Evolutionary conservation across 2,797 vertebrate species (phyloP), one percentile per base, ranked within the genome.

Genomic region (Sebastes baramenuke): DNA sequence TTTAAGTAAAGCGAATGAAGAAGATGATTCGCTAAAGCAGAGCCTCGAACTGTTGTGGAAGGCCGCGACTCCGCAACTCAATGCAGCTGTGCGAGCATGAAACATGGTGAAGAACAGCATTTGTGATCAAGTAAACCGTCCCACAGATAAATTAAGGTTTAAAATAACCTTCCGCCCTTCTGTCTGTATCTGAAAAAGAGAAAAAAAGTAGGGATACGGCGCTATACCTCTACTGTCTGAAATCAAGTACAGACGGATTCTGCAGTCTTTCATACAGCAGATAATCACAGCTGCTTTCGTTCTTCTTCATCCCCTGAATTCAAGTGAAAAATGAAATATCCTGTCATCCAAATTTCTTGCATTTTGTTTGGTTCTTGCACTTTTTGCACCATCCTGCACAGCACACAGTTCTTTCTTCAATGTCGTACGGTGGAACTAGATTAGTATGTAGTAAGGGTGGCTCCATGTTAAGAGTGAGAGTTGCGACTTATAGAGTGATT

Each of bases 41-140:
- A 80, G 46, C 24, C 3, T 54, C 7, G 2, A 62, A 30, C 8
- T 32, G 58, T 20, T 2, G 18, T 8, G 42, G 64, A 66, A 67
- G 66, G 67, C 71, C 22, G 67, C 5, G 5, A 75, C 74, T 67
- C 77, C 1, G 3, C 69, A 8, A 7, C 62, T 38, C 2, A 71
- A 30, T 64, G 80, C 72, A 77, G 81, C 62, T 69, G 68, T 76
- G 80, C 18, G 42, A 85, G 80, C 75, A 6, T 22, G 34, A 67
- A 80, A 84, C 75, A 22, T 29, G 75, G 72, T 76, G 72, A 65
- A 20, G 75, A 80, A 79, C 84, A 89, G 87, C 75, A 81, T 87
- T 62, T 76, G 85, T 82, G 88, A 87, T 88, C 38, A 72, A 76
- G 82, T 84, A 70, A 88, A 88, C 49, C 72, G 4, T 69, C 72